Base-by-base conservation (phyloP, 2,888 invertebrate species). In the Nasonia oneida region DNA sequence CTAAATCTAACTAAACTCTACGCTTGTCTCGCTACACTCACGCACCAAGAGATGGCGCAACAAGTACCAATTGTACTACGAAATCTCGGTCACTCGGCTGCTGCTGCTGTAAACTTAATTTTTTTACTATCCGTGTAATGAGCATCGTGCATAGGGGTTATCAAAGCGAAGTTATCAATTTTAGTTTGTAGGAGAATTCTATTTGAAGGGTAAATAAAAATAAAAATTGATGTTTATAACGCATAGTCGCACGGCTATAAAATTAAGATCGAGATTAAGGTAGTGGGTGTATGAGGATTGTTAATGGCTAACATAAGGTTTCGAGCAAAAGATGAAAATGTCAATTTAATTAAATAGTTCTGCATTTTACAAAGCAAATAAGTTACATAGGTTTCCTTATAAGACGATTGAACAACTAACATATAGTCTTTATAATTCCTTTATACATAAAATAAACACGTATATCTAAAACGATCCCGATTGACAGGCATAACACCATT, bases 351-450 rank as follows among this genome's bases (percentile, higher is more conserved):
- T 93, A 93, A 93, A 93, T 93, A 93, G 92, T 91, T 93, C 90
- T 93, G 93, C 93, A 93, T 93, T 93, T 91, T 93, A 93, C 93
- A 93, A 93, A 93, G 93, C 93, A 93, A 93, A 93, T 93, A 93
- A 93, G 92, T 93, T 93, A 93, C 93, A 93, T 90, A 90, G 83
- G 76, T 83, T 80, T 89, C 83, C 88, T 88, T 90, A 90, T 89
- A 90, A 87, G 90, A 85, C 86, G 73, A 84, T 89, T 82, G 89
- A 90, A 90, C 89, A 89, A 88, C 87, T 89, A 89, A 88, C 89
- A 89, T 88, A 88, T 87, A 89, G 87, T 89, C 87, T 89, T 88
- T 83, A 87, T 87, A 82, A 85, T 88, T 87, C 82, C 88, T 89
- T 89, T 89, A 90, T 91, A 91, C 91, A 91, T 90, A 87, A 88